Conservation (phyloP, 2,888 invertebrate genomes). For the Drosophila pseudotalamancana region DNA sequence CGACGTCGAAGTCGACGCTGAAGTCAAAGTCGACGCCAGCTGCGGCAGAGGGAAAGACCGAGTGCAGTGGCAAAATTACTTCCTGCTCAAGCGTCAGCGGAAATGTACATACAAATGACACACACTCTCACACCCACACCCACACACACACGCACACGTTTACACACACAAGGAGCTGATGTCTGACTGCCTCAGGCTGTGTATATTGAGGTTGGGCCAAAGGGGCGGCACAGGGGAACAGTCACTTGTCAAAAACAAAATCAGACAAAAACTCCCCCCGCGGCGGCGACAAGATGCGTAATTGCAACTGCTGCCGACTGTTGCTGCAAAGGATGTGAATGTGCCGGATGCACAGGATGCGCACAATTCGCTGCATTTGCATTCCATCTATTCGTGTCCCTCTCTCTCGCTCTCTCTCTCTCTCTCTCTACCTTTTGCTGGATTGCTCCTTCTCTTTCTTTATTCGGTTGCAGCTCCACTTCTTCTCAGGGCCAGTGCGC, state of each 20-base stretch:
- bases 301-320: slow-evolving; percentile 68
- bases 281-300: slow-evolving; percentile 77
- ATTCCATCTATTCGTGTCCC: slow-evolving; percentile 23
- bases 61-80: slow-evolving; percentile 73
- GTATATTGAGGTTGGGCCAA: slow-evolving; percentile 1
- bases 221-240: slow-evolving; percentile 36
- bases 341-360: slow-evolving; percentile 61
- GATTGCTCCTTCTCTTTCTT: neutral
- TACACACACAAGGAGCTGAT: slow-evolving; percentile 11
- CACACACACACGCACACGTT: slow-evolving; percentile 23
- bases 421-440: neutral
- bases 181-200: slow-evolving; percentile 13
- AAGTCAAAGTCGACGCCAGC: slow-evolving; percentile 11
- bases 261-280: slow-evolving; percentile 68
- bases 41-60: neutral
- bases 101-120: slow-evolving; percentile 75
- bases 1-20: slow-evolving; percentile 24
- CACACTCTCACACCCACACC: slow-evolving; percentile 33
- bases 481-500: slow-evolving; percentile 13
- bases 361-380: slow-evolving; percentile 63
- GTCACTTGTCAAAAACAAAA: slow-evolving; percentile 81
- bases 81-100: slow-evolving; percentile 76
- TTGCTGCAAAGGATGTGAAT: slow-evolving; percentile 30
- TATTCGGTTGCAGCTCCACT: neutral
- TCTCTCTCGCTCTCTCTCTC: neutral